phyloP scores from a whole-genome alignment of 2,797 vertebrate genomes.

The Thunnus albacares region DNA sequence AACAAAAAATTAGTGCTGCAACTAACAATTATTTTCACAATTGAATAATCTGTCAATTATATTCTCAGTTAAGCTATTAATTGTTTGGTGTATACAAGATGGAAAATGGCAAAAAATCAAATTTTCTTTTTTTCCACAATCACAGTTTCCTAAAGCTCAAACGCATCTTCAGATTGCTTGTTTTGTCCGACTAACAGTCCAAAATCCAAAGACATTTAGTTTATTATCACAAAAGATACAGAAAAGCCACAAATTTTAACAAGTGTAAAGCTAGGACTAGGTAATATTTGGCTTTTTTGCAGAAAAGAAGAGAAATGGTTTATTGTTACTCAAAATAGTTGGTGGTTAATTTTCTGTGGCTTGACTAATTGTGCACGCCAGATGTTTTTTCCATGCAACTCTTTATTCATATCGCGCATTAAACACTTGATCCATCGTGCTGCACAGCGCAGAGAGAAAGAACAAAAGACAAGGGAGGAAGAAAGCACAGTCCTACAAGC shows the following conservation, averaged over 20 bases:
- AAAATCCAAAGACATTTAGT: background rate
- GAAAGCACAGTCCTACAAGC: background rate
- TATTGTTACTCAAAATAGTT: background rate
- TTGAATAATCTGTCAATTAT: background rate
- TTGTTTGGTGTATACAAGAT: too few relatives aligned
- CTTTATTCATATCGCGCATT: too few relatives aligned
- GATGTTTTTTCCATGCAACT: too few relatives aligned
- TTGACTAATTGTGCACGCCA: background rate
- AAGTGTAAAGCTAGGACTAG: background rate
- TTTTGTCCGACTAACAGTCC: background rate
- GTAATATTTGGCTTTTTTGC: background rate
- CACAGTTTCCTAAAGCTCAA: too few relatives aligned
- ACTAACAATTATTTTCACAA: background rate
- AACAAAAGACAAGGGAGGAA: background rate
- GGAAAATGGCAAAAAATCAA: too few relatives aligned
- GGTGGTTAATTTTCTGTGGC: background rate
- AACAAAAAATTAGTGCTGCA: too few relatives aligned
- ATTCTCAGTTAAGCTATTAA: background rate
- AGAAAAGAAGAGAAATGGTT: too few relatives aligned
- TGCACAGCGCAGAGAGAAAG: background rate
- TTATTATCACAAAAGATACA: background rate
- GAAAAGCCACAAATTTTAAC: background rate
- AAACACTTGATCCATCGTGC: background rate
- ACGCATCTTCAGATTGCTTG: too few relatives aligned
- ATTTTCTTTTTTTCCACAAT: too few relatives aligned